Conservation (phyloP, 2,797 vertebrate genomes). For the Lemur catta region DNA sequence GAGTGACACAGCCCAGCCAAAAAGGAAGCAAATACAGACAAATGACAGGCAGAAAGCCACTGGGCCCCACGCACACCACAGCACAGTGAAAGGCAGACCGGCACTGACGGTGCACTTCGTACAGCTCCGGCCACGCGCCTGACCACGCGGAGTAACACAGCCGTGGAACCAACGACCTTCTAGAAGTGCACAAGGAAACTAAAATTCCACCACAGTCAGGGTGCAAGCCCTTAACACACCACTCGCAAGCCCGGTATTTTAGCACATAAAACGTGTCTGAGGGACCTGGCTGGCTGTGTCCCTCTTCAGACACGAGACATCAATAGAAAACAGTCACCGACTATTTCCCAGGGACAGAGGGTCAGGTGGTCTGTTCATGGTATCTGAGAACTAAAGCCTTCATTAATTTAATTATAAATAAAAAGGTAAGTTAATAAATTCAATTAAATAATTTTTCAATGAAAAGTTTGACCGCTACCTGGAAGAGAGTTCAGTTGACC, state of each 20-base stretch:
- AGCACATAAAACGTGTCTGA: too few species aligned
- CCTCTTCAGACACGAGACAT: not conserved
- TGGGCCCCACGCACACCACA: not conserved
- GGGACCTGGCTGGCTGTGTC: too few species aligned
- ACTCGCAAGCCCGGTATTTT: not conserved
- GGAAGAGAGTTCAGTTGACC: not conserved
- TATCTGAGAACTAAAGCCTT: not conserved
- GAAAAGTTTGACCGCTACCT: not conserved
- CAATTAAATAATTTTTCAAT: not conserved
- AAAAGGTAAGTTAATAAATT: not conserved
- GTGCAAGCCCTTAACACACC: not conserved
- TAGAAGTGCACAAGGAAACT: not conserved
- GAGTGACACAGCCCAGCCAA: too few species aligned
- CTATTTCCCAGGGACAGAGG: not conserved
- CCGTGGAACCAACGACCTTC: not conserved
- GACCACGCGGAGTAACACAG: too few species aligned
- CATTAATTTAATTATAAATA: not conserved
- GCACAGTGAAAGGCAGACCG: too few species aligned
- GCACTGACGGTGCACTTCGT: too few species aligned
- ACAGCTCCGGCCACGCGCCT: too few species aligned
- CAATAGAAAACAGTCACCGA: accelerated
- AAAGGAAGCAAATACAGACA: not conserved
- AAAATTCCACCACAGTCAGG: not conserved
- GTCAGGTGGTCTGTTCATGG: not conserved
- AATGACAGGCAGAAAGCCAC: not conserved